These are phyloP conservation scores for Leucania comma DNA, from an alignment of 2,888 invertebrate species.

Conservation along the genomic window DNA sequence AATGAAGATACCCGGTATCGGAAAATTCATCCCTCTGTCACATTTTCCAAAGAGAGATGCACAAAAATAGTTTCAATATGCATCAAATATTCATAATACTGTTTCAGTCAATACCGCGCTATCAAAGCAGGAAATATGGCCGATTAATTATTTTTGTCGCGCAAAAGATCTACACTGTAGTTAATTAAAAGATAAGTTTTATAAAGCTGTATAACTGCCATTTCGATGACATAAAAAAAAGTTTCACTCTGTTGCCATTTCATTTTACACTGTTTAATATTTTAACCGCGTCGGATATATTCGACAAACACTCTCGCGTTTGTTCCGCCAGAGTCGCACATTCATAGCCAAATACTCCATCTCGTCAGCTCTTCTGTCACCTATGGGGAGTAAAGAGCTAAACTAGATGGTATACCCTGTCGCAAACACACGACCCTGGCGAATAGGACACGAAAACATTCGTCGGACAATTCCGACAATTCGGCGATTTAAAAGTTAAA, in stretches of 20 bases:
- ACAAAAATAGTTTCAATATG: background rate
- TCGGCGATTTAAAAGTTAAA: no score
- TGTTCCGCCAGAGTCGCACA: no score
- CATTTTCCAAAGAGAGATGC: background rate
- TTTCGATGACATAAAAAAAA: background rate
- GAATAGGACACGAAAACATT: no score
- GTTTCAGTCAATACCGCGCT: background rate
- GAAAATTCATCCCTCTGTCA: background rate
- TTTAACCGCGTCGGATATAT: no score
- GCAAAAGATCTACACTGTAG: conserved; percentile 11
- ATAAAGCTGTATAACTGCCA: conserved; percentile 29
- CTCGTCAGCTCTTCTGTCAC: no score
- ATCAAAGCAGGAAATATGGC: conserved; percentile 18
- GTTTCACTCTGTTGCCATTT: background rate
- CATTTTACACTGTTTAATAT: background rate
- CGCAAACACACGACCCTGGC: no score
- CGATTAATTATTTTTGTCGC: conserved; percentile 9
- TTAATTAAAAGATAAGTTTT: conserved; percentile 13
- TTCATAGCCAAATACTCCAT: no score
- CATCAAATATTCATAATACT: background rate
- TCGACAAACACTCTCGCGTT: no score
- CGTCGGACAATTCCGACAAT: no score
- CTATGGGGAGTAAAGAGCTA: no score
- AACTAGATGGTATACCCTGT: no score
- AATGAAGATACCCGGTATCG: background rate